Percentiles rank a stretch among this genome's conserved stretches.
phyloP scores from a whole-genome alignment of 1,140 invertebrate species.

The Eumaeus atala region DNA sequence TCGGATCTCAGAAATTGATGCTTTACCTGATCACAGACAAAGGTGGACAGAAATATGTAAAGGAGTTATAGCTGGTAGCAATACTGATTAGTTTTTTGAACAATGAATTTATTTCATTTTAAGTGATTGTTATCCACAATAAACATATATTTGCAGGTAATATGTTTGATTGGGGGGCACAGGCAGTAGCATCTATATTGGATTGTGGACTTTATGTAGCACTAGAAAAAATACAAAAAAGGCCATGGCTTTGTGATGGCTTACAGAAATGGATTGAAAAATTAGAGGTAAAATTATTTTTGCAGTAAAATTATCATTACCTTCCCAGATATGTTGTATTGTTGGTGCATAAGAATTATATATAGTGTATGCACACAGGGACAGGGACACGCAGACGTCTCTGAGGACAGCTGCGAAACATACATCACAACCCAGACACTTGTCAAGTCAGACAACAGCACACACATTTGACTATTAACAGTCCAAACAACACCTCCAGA shows the following conservation, averaged over 20 bases:
- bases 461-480: too few relatives aligned
- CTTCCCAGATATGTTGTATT: too few relatives aligned
- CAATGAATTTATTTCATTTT: not conserved
- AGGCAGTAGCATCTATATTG: slow-evolving; percentile 87
- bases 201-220: slow-evolving; percentile 92
- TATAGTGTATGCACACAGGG: too few relatives aligned
- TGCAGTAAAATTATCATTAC: too few relatives aligned
- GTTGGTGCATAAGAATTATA: too few relatives aligned
- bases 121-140: not conserved
- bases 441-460: too few relatives aligned
- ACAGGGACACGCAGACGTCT: too few relatives aligned
- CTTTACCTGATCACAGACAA: slow-evolving; percentile 64
- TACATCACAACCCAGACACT: too few relatives aligned
- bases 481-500: too few relatives aligned
- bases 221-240: slow-evolving; percentile 39
- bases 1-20: slow-evolving; percentile 76
- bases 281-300: slow-evolving; percentile 72
- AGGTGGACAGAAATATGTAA: slow-evolving; percentile 77
- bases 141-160: slow-evolving; percentile 71
- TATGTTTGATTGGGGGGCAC: slow-evolving; percentile 97
- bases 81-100: not conserved
- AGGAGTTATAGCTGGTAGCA: slow-evolving; percentile 76
- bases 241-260: slow-evolving; percentile 85
- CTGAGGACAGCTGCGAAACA: too few relatives aligned
- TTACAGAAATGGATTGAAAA: slow-evolving; percentile 88